Evolutionary conservation across 2,888 invertebrate species (phyloP).

Genomic region (Mythimna ferrago): DNA sequence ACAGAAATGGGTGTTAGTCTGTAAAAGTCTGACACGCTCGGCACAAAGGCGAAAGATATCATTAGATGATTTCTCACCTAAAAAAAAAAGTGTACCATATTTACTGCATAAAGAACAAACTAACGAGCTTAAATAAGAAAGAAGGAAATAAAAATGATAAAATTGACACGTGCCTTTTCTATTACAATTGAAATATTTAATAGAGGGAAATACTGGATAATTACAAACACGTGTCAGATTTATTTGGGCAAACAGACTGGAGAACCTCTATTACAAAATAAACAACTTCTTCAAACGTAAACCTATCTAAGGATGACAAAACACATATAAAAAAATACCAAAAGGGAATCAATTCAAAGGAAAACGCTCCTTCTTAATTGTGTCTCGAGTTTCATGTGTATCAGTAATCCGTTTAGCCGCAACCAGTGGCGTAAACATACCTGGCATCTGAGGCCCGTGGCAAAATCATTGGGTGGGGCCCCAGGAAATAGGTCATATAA

Average conservation of each 20-base stretch:
- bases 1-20: no score
- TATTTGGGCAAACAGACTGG: not conserved
- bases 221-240: not conserved
- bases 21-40: no score
- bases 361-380: conserved; percentile 59
- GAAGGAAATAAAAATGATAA: not conserved
- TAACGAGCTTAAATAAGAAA: not conserved
- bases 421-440: no score
- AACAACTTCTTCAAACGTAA: conserved; percentile 4
- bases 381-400: conserved; percentile 52
- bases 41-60: no score
- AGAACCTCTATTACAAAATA: not conserved
- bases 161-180: not conserved
- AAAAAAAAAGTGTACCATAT: no score
- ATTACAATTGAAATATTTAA: not conserved
- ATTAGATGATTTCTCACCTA: no score
- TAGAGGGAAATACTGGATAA: not conserved
- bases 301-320: conserved; percentile 15
- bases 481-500: no score
- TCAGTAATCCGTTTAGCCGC: conserved; percentile 59
- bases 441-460: no score
- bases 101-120: not conserved
- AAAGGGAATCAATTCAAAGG: conserved; percentile 46
- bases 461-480: no score
- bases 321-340: conserved; percentile 26